These are phyloP conservation scores for Balaeniceps rex DNA, from an alignment of 2,113 vertebrate species.

Conservation along the genomic window DNA sequence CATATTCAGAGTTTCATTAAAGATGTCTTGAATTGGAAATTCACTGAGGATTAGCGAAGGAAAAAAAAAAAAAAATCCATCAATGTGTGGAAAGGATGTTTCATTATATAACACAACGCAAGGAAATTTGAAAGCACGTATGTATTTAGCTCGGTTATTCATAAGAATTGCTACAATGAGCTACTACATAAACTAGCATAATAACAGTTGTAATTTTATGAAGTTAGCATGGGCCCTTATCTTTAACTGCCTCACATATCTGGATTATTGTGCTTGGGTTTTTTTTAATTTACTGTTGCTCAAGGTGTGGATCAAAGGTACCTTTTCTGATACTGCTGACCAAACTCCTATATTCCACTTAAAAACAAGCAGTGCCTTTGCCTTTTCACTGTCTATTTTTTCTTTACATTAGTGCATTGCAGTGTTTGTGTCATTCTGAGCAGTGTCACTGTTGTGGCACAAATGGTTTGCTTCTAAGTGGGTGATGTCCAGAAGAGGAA, in stretches of 20 bases:
- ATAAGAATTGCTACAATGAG: not conserved
- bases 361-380: not conserved
- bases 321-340: not conserved
- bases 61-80: not conserved
- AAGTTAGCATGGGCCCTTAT: not conserved
- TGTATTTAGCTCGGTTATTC: not conserved
- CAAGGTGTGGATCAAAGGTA: not conserved
- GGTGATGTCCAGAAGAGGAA: not conserved
- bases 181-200: not conserved
- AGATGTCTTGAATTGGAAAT: not conserved
- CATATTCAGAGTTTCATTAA: not conserved
- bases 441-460: not conserved
- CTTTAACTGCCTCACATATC: not conserved
- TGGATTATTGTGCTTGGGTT: not conserved
- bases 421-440: not conserved
- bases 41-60: not conserved
- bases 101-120: not conserved
- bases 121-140: not conserved
- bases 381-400: not conserved
- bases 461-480: not conserved
- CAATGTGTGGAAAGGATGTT: not conserved
- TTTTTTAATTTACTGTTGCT: not conserved
- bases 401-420: not conserved
- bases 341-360: not conserved
- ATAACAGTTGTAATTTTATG: not conserved